Evolutionary conservation across 2,113 vertebrate genomes (phyloP).

Genomic region (Phylloscopus whistleri): DNA sequence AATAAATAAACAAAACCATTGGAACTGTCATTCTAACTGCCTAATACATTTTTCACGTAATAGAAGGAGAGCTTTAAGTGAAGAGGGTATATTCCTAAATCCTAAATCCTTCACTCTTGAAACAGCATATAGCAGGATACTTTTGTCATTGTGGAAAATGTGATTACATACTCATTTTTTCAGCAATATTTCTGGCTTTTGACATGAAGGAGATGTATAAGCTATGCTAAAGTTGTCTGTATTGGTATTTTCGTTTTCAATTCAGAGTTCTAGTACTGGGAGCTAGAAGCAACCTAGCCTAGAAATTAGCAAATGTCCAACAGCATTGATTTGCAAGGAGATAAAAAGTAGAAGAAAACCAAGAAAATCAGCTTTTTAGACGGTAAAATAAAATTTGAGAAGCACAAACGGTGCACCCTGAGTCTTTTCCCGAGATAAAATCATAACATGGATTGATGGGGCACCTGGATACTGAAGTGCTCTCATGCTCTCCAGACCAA

Average conservation of each 20-base stretch:
- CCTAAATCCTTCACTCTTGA: neutral
- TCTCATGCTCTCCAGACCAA: neutral
- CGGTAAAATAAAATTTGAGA: neutral
- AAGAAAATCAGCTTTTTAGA: neutral
- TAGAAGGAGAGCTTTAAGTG: slow-evolving; percentile 24
- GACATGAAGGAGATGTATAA: neutral
- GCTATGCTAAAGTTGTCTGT: neutral
- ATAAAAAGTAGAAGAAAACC: neutral
- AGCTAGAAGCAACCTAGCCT: neutral
- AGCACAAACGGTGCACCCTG: accelerated
- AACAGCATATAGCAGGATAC: slow-evolving; percentile 22
- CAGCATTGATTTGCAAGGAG: neutral
- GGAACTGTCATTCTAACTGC: neutral
- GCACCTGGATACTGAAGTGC: neutral
- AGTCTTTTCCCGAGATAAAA: neutral
- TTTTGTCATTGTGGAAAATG: slow-evolving; percentile 14
- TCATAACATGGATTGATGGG: neutral
- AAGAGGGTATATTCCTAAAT: neutral
- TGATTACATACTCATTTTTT: slow-evolving; percentile 19
- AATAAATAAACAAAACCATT: neutral
- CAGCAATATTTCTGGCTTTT: slow-evolving; percentile 25
- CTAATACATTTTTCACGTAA: slow-evolving; percentile 13
- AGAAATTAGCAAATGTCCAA: neutral
- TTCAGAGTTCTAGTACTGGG: neutral
- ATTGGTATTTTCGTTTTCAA: neutral